phyloP scores from a whole-genome alignment of 2,113 vertebrate species.

The Mobula hypostoma region DNA sequence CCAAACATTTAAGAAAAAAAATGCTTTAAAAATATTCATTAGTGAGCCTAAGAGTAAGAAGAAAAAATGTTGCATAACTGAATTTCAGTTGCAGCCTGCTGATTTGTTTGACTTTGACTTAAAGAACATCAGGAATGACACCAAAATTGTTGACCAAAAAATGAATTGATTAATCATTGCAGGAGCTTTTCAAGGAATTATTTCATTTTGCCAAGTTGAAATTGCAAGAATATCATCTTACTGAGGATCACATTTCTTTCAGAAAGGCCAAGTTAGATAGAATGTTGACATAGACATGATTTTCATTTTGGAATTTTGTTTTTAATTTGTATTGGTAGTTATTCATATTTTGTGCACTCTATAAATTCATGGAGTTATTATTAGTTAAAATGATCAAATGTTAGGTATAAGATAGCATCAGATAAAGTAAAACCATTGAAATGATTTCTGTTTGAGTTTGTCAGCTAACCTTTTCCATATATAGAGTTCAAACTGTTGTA shows the following conservation, averaged over 20 bases:
- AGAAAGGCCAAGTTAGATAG: background rate
- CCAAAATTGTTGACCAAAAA: background rate
- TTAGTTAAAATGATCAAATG: background rate
- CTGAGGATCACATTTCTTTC: background rate
- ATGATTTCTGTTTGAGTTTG: background rate
- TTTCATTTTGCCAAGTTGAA: background rate
- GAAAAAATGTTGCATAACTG: background rate
- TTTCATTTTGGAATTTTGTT: background rate
- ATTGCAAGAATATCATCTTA: background rate
- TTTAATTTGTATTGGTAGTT: background rate
- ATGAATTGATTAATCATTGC: background rate
- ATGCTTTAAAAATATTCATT: background rate
- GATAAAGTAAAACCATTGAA: background rate
- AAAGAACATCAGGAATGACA: background rate
- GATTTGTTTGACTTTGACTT: background rate
- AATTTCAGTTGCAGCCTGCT: background rate
- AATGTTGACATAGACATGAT: background rate
- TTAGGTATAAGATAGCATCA: background rate
- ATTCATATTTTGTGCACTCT: background rate
- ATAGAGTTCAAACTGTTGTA: background rate
- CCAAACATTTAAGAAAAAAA: background rate
- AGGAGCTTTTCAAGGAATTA: background rate
- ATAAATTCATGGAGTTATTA: background rate
- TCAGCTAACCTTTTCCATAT: background rate
- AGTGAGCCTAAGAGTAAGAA: background rate